Evolutionary conservation across 2,797 vertebrate genomes (phyloP).

Genomic region (Atherinosoma microstoma): DNA sequence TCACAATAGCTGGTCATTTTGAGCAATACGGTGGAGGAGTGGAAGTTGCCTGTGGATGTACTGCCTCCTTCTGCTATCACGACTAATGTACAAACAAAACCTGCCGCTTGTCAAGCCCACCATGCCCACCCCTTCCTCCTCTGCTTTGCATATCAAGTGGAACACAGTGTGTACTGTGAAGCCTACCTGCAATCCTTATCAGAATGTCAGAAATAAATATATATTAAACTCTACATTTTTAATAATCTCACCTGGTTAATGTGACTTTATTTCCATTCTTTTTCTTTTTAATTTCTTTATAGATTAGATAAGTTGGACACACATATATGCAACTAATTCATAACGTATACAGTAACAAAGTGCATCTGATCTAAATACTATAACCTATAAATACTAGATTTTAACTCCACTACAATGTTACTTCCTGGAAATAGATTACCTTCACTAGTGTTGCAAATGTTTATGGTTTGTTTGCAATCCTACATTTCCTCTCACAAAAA

Average conservation of each 20-base stretch:
- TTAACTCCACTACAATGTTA: background rate
- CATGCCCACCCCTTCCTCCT: constrained; percentile 66
- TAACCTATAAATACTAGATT: background rate
- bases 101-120: constrained; percentile 79
- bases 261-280: constrained; percentile 54
- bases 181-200: constrained; percentile 87
- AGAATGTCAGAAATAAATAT: constrained; percentile 88
- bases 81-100: constrained; percentile 78
- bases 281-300: background rate
- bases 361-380: background rate
- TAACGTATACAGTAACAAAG: background rate
- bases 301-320: background rate
- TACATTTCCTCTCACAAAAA: background rate
- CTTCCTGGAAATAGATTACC: background rate
- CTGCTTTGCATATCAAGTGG: constrained; percentile 87
- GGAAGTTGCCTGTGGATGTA: constrained; percentile 80
- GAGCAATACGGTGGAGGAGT: constrained; percentile 75
- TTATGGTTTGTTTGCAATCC: background rate
- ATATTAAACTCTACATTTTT: constrained; percentile 90
- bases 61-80: constrained; percentile 82
- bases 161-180: constrained; percentile 87
- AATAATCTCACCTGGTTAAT: constrained; percentile 68
- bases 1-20: constrained; percentile 54
- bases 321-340: background rate
- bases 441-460: background rate